Percentiles rank a stretch among this genome's conserved stretches.
These are phyloP conservation scores for Delphinapterus leucas DNA, from an alignment of 2,113 vertebrate genomes.

Conservation along the genomic window DNA sequence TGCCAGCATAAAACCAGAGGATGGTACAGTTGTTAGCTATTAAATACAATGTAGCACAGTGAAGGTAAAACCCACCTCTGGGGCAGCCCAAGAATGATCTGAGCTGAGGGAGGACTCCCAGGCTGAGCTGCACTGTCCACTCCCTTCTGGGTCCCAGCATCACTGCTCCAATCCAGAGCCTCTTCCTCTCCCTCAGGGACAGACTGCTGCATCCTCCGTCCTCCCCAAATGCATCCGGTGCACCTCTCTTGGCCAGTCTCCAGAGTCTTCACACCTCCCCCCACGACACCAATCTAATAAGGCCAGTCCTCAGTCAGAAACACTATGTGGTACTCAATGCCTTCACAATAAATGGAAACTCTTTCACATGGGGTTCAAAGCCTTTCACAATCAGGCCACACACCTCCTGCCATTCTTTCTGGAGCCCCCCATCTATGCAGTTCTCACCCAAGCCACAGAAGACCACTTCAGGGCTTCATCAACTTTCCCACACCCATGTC, in stretches of 20 bases:
- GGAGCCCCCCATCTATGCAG: too few species aligned
- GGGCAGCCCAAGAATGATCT: background rate
- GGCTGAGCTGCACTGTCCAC: background rate
- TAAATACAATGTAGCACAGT: background rate
- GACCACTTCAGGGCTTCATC: background rate
- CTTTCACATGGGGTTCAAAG: too few species aligned
- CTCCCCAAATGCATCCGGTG: background rate
- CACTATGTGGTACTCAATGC: fast-evolving
- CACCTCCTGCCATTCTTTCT: background rate
- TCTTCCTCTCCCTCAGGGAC: background rate
- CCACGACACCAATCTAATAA: background rate
- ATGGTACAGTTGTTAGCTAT: background rate
- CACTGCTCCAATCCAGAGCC: background rate
- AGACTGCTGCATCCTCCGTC: background rate
- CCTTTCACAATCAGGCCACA: background rate
- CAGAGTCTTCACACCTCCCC: background rate
- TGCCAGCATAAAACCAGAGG: background rate
- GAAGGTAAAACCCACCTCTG: background rate
- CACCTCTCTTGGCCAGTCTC: background rate
- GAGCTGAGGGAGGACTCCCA: background rate
- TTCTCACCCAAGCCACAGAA: background rate
- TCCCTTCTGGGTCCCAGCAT: background rate
- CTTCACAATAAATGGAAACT: background rate
- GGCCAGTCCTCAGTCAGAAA: background rate
- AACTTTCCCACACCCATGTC: background rate